phyloP scores from a whole-genome alignment of 1,140 invertebrate species.

The Ridgeia piscesae region DNA sequence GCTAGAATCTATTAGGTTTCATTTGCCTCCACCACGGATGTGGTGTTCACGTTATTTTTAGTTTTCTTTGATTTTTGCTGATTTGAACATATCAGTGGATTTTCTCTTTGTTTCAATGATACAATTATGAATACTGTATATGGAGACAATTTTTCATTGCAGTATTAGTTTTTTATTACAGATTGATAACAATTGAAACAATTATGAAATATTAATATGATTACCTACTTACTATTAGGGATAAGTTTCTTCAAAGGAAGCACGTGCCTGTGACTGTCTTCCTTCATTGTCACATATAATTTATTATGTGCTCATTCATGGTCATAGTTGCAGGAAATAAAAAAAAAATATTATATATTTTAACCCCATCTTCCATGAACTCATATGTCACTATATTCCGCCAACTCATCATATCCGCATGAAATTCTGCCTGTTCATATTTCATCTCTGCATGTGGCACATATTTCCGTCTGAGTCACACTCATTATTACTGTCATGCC shows the following conservation, averaged over 20 bases:
- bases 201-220: not conserved
- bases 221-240: not conserved
- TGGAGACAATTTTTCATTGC: not conserved
- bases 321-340: not conserved
- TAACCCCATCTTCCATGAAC: not conserved
- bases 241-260: not conserved
- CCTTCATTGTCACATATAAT: not conserved
- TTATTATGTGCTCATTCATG: not conserved
- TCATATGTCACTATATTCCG: not conserved
- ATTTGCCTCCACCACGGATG: not conserved
- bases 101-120: not conserved
- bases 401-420: not conserved
- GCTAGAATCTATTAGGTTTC: not conserved
- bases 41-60: not conserved
- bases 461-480: not conserved
- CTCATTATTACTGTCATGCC: not conserved
- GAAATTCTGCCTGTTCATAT: not conserved
- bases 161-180: not conserved
- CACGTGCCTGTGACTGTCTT: not conserved
- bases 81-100: not conserved
- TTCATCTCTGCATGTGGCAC: not conserved
- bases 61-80: not conserved
- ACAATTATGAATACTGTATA: not conserved
- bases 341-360: not conserved
- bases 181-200: not conserved